Evolutionary conservation across 2,113 vertebrate species (phyloP), one percentile per base, ranked within the genome.

Genomic region (Catharus bicknelli): DNA sequence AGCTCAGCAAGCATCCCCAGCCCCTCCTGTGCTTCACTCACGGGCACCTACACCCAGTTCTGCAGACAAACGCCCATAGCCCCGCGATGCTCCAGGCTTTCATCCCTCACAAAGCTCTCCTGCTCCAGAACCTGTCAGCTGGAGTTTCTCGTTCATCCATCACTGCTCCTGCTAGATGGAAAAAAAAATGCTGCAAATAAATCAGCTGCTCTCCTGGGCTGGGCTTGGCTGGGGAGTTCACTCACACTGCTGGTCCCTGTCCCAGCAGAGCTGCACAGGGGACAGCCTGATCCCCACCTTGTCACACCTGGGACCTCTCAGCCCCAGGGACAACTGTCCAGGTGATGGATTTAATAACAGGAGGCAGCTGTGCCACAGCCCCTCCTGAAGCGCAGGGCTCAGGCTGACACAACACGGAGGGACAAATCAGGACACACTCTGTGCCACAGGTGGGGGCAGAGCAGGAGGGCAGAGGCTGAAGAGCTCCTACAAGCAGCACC

Each of bases 31-130:
- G 19, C 21, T 47, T 40, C 72, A 36, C 42, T n/a, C 25, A 18
- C 0, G 2, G 70, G 64, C 34, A 27, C 51, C 59, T 12, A 62
- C 58, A 68, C 3, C 13, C 51, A 20, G 26, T 0, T 13, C 64
- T 48, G 54, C 40, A 43, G 27, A 45, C 45, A 64, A 51, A 61
- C 2, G 30, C 12, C 22, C 67, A 3, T 0, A 2, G 4, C 53
- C 36, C 63, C 10, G 47, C 0, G 0, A 27, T 3, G n/a, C 61
- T 11, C 45, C 3, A 2, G 42, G 43, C 19, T 14, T 10, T 18
- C 58, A 17, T 6, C 62, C 74, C 3, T 7, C 62, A 18, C 0
- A 0, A 27, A 36, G 47, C 18, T 0, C 22, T 1, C 10, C 20
- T 18, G 38, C 79, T 54, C 58, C 6, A 0, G 10, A 59, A 13